A percentile compares a stretch with the other conserved stretches of the same genome.
Conservation (phyloP, 2,888 invertebrate species). For the Diabrotica balteata region DNA sequence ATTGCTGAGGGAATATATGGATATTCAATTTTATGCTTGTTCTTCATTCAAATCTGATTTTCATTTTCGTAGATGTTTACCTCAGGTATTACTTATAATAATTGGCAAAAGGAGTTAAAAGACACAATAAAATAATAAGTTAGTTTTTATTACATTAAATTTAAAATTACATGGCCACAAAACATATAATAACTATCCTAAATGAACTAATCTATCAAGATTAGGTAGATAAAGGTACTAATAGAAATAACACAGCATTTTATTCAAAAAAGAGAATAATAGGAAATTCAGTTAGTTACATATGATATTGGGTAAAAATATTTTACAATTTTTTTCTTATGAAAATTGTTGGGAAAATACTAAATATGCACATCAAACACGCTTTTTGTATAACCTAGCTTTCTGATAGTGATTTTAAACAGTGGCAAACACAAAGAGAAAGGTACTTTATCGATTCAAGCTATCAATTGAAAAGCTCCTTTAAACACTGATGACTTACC, state of each 20-base stretch:
- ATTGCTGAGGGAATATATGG: no score
- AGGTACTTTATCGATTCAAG: conserved; percentile 31
- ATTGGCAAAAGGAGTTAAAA: conserved; percentile 16
- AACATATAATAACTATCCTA: conserved; percentile 60
- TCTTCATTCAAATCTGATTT: no score
- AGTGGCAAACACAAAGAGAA: conserved; percentile 14
- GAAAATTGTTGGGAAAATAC: conserved; percentile 44
- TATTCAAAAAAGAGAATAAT: conserved; percentile 29
- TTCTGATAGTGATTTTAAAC: conserved; percentile 28
- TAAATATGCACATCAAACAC: conserved; percentile 54
- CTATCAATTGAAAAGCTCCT: conserved; percentile 38
- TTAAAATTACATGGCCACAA: conserved; percentile 64
- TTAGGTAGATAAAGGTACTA: conserved; percentile 40
- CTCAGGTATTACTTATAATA: no score
- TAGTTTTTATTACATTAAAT: conserved; percentile 63
- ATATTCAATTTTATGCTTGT: no score
- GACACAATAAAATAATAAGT: conserved; percentile 46
- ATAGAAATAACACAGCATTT: conserved; percentile 36
- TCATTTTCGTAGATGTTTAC: no score
- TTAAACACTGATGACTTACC: conserved; percentile 26
- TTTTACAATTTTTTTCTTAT: conserved; percentile 35
- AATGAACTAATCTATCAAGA: conserved; percentile 50
- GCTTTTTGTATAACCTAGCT: conserved; percentile 36
- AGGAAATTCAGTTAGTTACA: conserved; percentile 34
- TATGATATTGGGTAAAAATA: conserved; percentile 35